A percentile compares a stretch with the other conserved stretches of the same genome.
These are phyloP conservation scores for Varecia variegata DNA, from an alignment of 2,797 vertebrate genomes.

Conservation along the genomic window DNA sequence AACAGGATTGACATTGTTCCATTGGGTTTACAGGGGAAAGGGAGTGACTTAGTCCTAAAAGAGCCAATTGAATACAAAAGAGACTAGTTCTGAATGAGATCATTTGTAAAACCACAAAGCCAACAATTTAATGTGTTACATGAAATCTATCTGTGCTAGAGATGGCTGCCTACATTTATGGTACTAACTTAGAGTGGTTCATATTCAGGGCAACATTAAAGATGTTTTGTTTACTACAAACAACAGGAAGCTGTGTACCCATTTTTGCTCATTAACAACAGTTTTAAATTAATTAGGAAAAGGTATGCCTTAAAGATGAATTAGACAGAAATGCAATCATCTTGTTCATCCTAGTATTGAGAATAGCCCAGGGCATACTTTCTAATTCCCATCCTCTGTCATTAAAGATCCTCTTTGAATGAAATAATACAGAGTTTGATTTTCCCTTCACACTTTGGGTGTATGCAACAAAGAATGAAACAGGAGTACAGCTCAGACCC, in stretches of 20 bases:
- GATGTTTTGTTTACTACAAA: neutral
- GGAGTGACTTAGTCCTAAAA: neutral
- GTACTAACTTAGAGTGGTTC: neutral
- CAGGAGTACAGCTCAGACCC: neutral
- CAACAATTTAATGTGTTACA: neutral
- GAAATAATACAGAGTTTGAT: neutral
- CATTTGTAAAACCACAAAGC: neutral
- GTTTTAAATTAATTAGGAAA: constrained; percentile 26
- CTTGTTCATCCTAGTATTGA: constrained; percentile 18
- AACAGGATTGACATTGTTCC: neutral
- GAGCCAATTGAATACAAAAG: neutral
- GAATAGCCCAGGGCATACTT: neutral
- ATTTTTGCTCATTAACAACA: constrained; percentile 17
- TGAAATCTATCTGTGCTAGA: neutral
- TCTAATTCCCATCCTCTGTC: neutral
- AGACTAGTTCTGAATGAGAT: neutral
- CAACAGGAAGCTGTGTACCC: neutral
- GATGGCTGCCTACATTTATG: neutral
- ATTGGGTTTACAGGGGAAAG: neutral
- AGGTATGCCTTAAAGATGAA: neutral
- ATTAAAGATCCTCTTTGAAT: constrained; percentile 6
- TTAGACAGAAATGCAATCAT: neutral
- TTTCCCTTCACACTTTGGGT: neutral
- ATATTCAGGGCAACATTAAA: neutral
- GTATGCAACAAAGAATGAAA: neutral